phyloP scores from a whole-genome alignment of 2,888 invertebrate genomes.

The Vannuccia rotundouncinata region DNA sequence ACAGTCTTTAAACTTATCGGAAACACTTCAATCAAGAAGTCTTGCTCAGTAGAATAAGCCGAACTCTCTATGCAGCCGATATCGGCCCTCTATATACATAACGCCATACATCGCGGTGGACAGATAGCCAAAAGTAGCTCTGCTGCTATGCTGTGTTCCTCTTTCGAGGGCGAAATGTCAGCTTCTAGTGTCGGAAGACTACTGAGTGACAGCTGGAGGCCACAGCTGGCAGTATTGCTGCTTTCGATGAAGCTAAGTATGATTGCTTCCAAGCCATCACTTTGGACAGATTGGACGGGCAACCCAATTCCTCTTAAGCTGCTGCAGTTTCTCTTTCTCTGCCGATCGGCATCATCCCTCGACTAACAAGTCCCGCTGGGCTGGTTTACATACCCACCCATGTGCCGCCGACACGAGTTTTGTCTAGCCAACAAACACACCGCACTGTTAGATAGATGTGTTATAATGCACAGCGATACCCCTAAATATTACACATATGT shows the following conservation, averaged over 20 bases:
- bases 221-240: background rate
- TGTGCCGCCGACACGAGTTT: slow-evolving; percentile 1
- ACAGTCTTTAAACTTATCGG: background rate
- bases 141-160: background rate
- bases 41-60: background rate
- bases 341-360: too few species aligned
- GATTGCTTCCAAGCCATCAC: background rate
- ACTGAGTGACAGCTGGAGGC: slow-evolving; percentile 19
- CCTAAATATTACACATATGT: background rate
- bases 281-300: slow-evolving; percentile 13
- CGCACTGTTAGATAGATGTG: background rate
- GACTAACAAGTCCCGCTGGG: background rate
- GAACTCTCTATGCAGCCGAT: too few species aligned
- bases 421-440: background rate
- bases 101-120: background rate
- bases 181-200: background rate
- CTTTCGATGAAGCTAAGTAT: background rate
- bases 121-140: background rate
- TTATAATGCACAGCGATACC: background rate
- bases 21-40: background rate
- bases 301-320: too few species aligned
- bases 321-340: background rate
- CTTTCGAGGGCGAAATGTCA: background rate
- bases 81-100: background rate
- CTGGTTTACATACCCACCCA: background rate